These are phyloP conservation scores for Episyrphus balteatus DNA, from an alignment of 1,140 invertebrate species.

Conservation along the genomic window DNA sequence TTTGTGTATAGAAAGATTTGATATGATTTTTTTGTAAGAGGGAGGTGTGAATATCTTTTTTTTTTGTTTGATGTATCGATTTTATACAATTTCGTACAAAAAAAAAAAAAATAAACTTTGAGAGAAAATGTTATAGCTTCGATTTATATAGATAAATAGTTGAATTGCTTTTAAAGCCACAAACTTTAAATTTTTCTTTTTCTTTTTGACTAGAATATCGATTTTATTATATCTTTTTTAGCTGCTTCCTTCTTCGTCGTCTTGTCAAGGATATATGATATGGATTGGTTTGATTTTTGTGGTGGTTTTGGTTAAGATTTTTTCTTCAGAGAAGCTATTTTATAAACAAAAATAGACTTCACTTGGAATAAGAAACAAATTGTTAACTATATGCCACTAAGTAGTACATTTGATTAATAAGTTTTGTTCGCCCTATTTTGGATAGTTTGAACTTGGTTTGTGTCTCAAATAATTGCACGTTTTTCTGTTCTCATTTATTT, in stretches of 20 bases:
- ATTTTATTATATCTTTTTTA: too few species aligned
- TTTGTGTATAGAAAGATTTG: too few species aligned
- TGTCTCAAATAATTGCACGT: too few species aligned
- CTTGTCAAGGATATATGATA: too few species aligned
- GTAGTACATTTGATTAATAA: slow-evolving; percentile 24
- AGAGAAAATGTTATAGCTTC: too few species aligned
- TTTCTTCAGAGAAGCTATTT: not conserved
- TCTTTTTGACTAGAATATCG: too few species aligned
- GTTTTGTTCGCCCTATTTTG: slow-evolving; percentile 15
- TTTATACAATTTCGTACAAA: not conserved
- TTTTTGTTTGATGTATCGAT: not conserved
- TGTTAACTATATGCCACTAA: slow-evolving; percentile 24
- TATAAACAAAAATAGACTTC: not conserved
- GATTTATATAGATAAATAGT: too few species aligned
- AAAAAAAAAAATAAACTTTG: too few species aligned
- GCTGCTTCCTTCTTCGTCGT: too few species aligned
- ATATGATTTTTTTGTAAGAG: too few species aligned
- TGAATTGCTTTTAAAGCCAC: not conserved
- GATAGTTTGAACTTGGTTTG: slow-evolving; percentile 1
- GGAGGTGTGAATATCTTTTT: not conserved
- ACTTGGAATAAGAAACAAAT: slow-evolving; percentile 1
- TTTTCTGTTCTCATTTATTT: too few species aligned
- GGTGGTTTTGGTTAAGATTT: not conserved
- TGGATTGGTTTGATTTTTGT: too few species aligned
- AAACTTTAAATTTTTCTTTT: not conserved